phyloP scores from a whole-genome alignment of 2,113 vertebrate genomes.

The Morone saxatilis region DNA sequence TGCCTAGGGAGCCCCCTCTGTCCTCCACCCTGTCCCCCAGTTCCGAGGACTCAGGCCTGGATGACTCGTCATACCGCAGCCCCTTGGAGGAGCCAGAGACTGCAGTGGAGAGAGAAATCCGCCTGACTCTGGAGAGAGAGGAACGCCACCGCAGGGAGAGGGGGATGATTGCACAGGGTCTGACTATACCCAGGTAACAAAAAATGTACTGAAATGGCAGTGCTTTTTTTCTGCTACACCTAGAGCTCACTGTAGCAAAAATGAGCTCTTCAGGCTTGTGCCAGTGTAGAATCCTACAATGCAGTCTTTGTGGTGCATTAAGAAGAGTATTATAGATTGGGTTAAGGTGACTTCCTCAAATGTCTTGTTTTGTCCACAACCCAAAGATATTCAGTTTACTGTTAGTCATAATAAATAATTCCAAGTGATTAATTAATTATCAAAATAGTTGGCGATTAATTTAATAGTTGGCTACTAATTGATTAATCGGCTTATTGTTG shows the following conservation, averaged over 20 bases:
- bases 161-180: slow-evolving; percentile 55
- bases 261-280: background rate
- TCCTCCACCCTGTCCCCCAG: slow-evolving; percentile 73
- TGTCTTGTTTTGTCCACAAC: too few relatives aligned
- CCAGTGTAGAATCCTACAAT: background rate
- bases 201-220: background rate
- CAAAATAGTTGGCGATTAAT: too few relatives aligned
- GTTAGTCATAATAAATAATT: too few relatives aligned
- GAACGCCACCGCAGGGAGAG: slow-evolving; percentile 78
- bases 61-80: slow-evolving; percentile 67
- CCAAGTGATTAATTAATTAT: too few relatives aligned
- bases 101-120: slow-evolving; percentile 81
- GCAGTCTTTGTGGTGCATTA: background rate
- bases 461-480: too few relatives aligned
- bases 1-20: slow-evolving; percentile 55
- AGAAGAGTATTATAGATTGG: background rate
- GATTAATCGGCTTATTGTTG: too few relatives aligned
- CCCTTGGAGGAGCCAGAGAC: slow-evolving; percentile 75
- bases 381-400: too few relatives aligned
- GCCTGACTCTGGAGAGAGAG: slow-evolving; percentile 80
- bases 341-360: too few relatives aligned
- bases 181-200: slow-evolving; percentile 61
- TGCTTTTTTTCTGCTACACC: background rate
- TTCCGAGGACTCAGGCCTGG: slow-evolving; percentile 80
- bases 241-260: background rate